phyloP scores from a whole-genome alignment of 2,113 vertebrate species.

The Myotis davidii region DNA sequence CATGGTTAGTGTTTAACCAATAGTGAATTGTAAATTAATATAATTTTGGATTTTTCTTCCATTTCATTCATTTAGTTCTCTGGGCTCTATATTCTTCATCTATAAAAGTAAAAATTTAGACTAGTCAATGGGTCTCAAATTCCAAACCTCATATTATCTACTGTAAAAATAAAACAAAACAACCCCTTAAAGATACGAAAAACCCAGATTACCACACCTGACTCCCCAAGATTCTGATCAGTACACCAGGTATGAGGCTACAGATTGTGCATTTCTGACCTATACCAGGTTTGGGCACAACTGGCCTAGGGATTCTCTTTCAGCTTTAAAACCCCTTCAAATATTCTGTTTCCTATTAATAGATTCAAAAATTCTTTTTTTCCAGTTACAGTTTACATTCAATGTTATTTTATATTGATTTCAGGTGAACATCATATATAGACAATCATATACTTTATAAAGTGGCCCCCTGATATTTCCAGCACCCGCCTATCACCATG shows the following conservation, averaged over 20 bases:
- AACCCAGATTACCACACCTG: neutral
- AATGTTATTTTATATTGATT: neutral
- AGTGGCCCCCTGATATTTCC: neutral
- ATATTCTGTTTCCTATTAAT: neutral
- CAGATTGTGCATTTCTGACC: neutral
- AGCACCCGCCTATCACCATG: neutral
- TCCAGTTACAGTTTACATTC: neutral
- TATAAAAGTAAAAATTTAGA: neutral
- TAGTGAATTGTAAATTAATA: neutral
- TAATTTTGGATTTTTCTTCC: neutral
- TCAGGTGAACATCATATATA: neutral
- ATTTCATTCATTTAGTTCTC: neutral
- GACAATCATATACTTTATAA: neutral
- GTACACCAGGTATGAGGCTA: neutral
- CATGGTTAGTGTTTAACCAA: neutral
- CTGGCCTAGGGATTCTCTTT: neutral
- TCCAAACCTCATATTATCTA: neutral
- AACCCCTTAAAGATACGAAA: neutral
- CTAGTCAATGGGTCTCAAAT: neutral
- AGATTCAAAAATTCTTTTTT: neutral
- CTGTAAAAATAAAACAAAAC: neutral
- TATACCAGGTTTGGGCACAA: neutral
- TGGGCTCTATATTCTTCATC: neutral
- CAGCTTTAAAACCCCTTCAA: neutral
- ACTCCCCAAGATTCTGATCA: neutral